phyloP scores from a whole-genome alignment of 1,140 invertebrate genomes.

The Euura saliciscinereae region DNA sequence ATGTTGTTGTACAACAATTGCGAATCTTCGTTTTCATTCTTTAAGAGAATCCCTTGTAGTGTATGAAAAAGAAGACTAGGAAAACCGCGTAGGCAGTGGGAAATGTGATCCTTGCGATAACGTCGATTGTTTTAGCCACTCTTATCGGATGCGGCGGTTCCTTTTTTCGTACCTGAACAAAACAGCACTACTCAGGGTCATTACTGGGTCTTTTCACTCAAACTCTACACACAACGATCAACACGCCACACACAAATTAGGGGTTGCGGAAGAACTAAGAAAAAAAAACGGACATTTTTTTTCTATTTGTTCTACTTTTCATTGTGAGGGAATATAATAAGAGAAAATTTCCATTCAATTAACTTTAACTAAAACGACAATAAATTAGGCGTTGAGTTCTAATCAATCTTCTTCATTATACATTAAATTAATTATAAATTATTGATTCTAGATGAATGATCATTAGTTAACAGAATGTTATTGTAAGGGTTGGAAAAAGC shows the following conservation, averaged over 20 bases:
- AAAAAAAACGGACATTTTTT: too few relatives aligned
- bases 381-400: too few relatives aligned
- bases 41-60: constrained; percentile 74
- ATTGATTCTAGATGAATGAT: too few relatives aligned
- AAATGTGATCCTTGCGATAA: constrained; percentile 90
- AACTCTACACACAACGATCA: constrained; percentile 44
- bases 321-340: too few relatives aligned
- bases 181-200: constrained; percentile 44
- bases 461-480: too few relatives aligned
- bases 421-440: too few relatives aligned
- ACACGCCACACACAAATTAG: background rate
- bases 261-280: too few relatives aligned
- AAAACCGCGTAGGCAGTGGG: constrained; percentile 90
- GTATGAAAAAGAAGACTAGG: constrained; percentile 92
- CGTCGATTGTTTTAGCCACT: constrained; percentile 93
- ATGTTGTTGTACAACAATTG: background rate
- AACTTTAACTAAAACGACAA: too few relatives aligned
- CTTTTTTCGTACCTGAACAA: constrained; percentile 85
- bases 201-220: constrained; percentile 27
- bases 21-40: constrained; percentile 11
- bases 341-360: too few relatives aligned
- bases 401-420: too few relatives aligned
- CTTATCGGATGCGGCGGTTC: constrained; percentile 89
- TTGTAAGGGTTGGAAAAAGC: too few relatives aligned
- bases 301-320: too few relatives aligned